These are phyloP conservation scores for Macrotus californicus DNA, from an alignment of 2,113 vertebrate species.

Conservation along the genomic window DNA sequence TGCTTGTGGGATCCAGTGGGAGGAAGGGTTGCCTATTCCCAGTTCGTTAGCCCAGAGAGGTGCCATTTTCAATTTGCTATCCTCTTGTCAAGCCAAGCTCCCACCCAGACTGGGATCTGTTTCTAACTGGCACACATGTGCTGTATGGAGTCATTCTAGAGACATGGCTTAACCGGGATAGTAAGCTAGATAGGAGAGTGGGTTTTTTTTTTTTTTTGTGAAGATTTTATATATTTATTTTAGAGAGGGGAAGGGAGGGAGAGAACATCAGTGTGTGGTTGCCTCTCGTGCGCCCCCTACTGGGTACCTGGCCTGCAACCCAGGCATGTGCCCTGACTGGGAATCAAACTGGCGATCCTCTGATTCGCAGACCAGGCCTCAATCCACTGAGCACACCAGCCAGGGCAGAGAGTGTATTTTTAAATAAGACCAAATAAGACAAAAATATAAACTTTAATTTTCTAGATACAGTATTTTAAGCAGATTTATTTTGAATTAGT, in stretches of 20 bases:
- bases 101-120: neutral
- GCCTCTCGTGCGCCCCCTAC: too few relatives aligned
- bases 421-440: neutral
- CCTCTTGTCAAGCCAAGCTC: neutral
- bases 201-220: neutral
- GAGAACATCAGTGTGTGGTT: too few relatives aligned
- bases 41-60: neutral
- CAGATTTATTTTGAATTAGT: constrained; percentile 15
- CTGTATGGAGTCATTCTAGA: neutral
- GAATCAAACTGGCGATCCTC: too few relatives aligned
- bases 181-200: neutral
- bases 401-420: neutral
- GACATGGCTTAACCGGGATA: neutral
- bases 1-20: neutral
- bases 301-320: too few relatives aligned
- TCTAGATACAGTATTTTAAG: constrained; percentile 5
- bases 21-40: neutral
- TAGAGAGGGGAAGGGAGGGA: too few relatives aligned
- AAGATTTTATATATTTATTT: too few relatives aligned
- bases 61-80: neutral
- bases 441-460: neutral
- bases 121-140: neutral
- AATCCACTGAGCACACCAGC: too few relatives aligned
- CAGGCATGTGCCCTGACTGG: too few relatives aligned
- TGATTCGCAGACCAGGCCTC: too few relatives aligned